Evolutionary conservation across 2,888 invertebrate genomes (phyloP).

Genomic region (Diarsia brunnea): DNA sequence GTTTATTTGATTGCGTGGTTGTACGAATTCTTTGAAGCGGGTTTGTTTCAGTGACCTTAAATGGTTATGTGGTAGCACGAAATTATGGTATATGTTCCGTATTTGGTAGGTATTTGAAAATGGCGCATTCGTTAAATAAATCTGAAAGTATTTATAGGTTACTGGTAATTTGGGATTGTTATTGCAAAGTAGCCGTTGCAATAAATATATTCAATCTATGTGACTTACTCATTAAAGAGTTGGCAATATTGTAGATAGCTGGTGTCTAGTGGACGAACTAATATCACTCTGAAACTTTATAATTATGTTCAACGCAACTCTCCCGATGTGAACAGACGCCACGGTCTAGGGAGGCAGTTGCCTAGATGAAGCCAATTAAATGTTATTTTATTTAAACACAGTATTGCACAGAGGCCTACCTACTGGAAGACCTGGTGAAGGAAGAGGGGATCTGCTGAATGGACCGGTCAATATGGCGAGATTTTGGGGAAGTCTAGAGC

Average conservation of each 20-base stretch:
- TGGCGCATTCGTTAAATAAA: background rate
- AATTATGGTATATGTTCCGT: conserved; percentile 6
- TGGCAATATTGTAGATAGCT: background rate
- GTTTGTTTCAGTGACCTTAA: conserved; percentile 39
- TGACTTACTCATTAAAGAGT: background rate
- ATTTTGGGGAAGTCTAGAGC: too few species aligned
- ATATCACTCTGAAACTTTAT: background rate
- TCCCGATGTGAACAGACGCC: too few species aligned
- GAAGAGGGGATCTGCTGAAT: too few species aligned
- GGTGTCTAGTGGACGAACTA: background rate
- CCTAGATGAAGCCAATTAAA: too few species aligned
- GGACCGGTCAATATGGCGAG: too few species aligned
- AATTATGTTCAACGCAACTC: too few species aligned
- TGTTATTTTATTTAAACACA: background rate
- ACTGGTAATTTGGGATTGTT: background rate
- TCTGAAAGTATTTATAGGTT: background rate
- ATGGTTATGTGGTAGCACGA: conserved; percentile 5
- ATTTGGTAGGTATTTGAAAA: background rate
- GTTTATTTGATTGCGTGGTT: conserved; percentile 41
- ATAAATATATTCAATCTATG: background rate
- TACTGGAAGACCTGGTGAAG: too few species aligned
- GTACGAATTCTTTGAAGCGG: conserved; percentile 24
- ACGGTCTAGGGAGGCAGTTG: too few species aligned
- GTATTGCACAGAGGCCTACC: background rate
- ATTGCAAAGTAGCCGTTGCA: background rate